These are phyloP conservation scores for Paelopatides confundens DNA, from an alignment of 53 echinoderm and acorn worm species.

Conservation along the genomic window DNA sequence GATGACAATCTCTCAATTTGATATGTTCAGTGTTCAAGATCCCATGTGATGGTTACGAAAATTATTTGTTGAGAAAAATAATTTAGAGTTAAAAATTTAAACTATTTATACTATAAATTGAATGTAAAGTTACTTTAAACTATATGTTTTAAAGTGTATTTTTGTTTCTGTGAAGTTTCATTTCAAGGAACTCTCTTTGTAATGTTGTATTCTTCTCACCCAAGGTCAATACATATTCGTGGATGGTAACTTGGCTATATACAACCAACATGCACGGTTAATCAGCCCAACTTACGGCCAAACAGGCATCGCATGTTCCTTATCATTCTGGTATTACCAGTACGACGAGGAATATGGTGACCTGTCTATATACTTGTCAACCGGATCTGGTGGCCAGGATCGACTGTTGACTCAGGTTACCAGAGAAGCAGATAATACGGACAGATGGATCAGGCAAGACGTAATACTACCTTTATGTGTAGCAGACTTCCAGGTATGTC, in stretches of 20 bases:
- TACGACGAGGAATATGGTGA: conserved; percentile 67
- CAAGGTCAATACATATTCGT: conserved; percentile 68
- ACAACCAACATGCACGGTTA: conserved; percentile 58
- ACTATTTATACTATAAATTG: no score
- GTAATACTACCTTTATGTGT: conserved; percentile 72
- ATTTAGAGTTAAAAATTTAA: no score
- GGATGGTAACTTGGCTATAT: conserved; percentile 48
- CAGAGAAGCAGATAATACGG: conserved; percentile 46
- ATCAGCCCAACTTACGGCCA: conserved; percentile 56
- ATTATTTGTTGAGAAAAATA: no score
- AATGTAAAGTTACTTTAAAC: no score
- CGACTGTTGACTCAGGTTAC: conserved; percentile 26
- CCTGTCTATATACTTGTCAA: conserved; percentile 42
- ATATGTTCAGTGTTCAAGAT: no score
- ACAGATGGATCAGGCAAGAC: conserved; percentile 75
- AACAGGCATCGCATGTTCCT: conserved; percentile 44
- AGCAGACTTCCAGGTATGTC: conserved; percentile 81
- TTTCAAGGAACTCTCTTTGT: no score
- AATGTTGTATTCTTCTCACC: no score
- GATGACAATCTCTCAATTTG: no score
- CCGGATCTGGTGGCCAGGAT: conserved; percentile 35
- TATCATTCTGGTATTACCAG: conserved; percentile 88
- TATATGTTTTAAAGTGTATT: no score
- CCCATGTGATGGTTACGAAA: no score
- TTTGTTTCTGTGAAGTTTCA: no score